Percentiles rank a stretch among this genome's conserved stretches.
These are phyloP conservation scores for Micrasema minimum DNA, from an alignment of 1,140 invertebrate species.

Conservation along the genomic window DNA sequence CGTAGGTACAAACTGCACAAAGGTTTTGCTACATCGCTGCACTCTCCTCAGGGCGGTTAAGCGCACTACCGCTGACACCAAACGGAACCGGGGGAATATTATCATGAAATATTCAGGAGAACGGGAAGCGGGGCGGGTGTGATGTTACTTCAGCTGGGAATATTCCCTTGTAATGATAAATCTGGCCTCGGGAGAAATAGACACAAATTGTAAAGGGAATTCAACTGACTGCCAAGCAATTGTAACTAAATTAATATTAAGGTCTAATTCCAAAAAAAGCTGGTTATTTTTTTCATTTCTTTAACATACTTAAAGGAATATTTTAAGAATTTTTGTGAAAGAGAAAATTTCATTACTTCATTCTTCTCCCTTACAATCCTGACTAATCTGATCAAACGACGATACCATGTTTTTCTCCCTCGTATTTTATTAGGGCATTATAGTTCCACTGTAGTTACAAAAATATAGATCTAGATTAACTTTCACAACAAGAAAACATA, in stretches of 20 bases:
- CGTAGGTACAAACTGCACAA: background rate
- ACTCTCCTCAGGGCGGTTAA: conserved; percentile 21
- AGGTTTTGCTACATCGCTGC: conserved; percentile 11
- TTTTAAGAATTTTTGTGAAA: too few relatives aligned
- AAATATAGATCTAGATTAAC: conserved; percentile 12
- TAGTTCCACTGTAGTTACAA: conserved; percentile 12
- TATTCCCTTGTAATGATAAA: conserved; percentile 17
- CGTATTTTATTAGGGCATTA: conserved; percentile 29
- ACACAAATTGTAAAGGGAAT: conserved; percentile 16
- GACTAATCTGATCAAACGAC: conserved; percentile 15
- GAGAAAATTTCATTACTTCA: background rate
- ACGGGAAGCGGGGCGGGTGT: conserved; percentile 7
- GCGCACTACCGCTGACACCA: conserved; percentile 27
- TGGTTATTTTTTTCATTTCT: too few relatives aligned
- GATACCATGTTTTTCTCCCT: conserved; percentile 5
- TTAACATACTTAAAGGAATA: too few relatives aligned
- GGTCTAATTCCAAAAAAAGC: too few relatives aligned
- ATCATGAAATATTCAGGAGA: conserved; percentile 35
- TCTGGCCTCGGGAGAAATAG: conserved; percentile 9
- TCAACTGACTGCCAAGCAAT: background rate
- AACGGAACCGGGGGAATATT: conserved; percentile 38
- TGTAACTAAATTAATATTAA: too few relatives aligned
- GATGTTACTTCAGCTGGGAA: background rate
- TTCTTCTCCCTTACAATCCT: conserved; percentile 1
- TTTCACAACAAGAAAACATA: background rate